These are phyloP conservation scores for Drosophila lacertosa DNA, from an alignment of 1,140 invertebrate species.

Conservation along the genomic window DNA sequence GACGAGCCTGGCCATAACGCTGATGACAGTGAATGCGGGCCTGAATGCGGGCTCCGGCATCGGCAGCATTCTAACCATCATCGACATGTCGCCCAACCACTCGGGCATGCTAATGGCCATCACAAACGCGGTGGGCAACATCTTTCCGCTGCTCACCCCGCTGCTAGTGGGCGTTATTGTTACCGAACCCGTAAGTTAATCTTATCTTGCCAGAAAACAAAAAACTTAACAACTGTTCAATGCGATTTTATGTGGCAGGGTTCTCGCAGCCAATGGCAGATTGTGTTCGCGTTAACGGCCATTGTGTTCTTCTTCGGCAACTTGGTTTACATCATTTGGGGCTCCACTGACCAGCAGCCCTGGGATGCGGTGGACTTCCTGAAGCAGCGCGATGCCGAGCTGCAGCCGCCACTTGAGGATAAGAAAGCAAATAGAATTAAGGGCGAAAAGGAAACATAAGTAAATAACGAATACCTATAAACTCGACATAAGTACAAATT, in stretches of 20 bases:
- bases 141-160: slow-evolving; percentile 89
- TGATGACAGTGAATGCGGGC: slow-evolving; percentile 89
- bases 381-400: slow-evolving; percentile 33
- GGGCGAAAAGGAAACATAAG: too few species aligned
- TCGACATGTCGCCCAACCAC: slow-evolving; percentile 91
- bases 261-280: slow-evolving; percentile 88
- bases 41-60: slow-evolving; percentile 90
- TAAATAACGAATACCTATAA: too few species aligned
- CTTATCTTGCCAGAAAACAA: too few species aligned
- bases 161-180: slow-evolving; percentile 87
- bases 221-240: too few species aligned
- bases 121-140: slow-evolving; percentile 89
- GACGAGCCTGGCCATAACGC: slow-evolving; percentile 85
- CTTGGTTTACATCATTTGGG: slow-evolving; percentile 88
- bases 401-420: background rate
- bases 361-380: slow-evolving; percentile 87
- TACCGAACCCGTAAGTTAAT: slow-evolving; percentile 85
- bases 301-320: slow-evolving; percentile 89
- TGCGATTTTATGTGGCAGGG: slow-evolving; percentile 70
- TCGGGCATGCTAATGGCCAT: slow-evolving; percentile 88
- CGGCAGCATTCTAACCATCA: slow-evolving; percentile 88
- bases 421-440: too few species aligned
- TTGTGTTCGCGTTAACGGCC: slow-evolving; percentile 90
- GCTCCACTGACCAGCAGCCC: slow-evolving; percentile 86
- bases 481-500: too few species aligned